Evolutionary conservation across 2,888 invertebrate species (phyloP), one percentile per base, ranked within the genome.

Genomic region (Mesoligia furuncula): DNA sequence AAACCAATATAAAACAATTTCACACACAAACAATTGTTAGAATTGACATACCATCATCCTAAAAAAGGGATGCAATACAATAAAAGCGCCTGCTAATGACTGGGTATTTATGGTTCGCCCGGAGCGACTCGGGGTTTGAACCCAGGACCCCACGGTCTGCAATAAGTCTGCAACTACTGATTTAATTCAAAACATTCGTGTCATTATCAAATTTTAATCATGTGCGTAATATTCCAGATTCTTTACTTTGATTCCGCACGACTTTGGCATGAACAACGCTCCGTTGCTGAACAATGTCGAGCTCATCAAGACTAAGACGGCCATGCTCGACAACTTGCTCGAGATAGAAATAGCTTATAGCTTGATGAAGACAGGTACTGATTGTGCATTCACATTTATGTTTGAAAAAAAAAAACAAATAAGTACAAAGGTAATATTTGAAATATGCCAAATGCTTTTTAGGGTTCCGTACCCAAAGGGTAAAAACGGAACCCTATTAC

Each of bases 281-380:
- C 99, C 99, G 4, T 92, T 99, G 62, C 97, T 99, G 71, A 97
- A 99, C 88, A 98, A 98, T 36, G 91, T 97, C 9, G 98, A 98
- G 69, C 96, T 98, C 69, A 98, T 99, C 42, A 94, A 97, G 86
- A 88, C 91, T 4, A 97, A 98, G 85, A 96, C 96, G 0, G 98
- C 98, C 86, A 99, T 99, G 99, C 94, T 99, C 83, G 99, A 99
- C 90, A 98, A 98, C 84, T 95, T 99, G 76, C 96, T 99, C 90
- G 99, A 99, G 94, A 98, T 99, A 87, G 99, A 99, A 95, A 98
- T 99, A 72, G 99, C 99, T 0, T 99, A 99, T 95, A 99, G 97
- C 90, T 95, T 99, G 90, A 95, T 99, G 90, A 98, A 98, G 89
- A 94, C 97, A 68, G 97, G 97, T 91, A 79, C 9, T 45, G 8